Evolutionary conservation across 2,888 invertebrate genomes (phyloP).

Genomic region (Emmelina monodactyla): DNA sequence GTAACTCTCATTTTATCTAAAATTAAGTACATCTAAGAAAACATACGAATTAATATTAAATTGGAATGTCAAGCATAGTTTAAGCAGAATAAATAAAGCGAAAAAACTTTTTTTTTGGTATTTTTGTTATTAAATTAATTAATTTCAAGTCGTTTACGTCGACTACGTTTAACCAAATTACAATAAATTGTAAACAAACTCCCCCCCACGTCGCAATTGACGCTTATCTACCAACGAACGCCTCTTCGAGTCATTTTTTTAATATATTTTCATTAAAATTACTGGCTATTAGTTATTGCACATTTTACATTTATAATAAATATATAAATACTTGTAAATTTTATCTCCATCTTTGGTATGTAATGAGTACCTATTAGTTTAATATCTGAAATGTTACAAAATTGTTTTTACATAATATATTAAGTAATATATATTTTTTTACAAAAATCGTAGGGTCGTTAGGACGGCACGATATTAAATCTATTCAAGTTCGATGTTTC

Average conservation of each 20-base stretch:
- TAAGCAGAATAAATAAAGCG: conserved; percentile 42
- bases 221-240: conserved; percentile 34
- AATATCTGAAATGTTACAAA: conserved; percentile 65
- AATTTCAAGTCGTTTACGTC: conserved; percentile 19
- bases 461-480: conserved; percentile 65
- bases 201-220: neutral
- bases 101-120: conserved; percentile 23
- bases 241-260: conserved; percentile 55
- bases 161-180: conserved; percentile 43
- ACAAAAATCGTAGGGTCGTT: conserved; percentile 66
- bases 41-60: conserved; percentile 44
- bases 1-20: conserved; percentile 53
- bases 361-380: conserved; percentile 58
- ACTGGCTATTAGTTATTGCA: conserved; percentile 66
- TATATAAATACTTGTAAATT: conserved; percentile 67
- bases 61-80: conserved; percentile 45
- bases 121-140: conserved; percentile 20
- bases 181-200: conserved; percentile 57
- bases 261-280: conserved; percentile 62
- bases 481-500: conserved; percentile 63
- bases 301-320: conserved; percentile 66
- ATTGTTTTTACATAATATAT: conserved; percentile 55
- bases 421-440: conserved; percentile 58
- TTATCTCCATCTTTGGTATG: conserved; percentile 61
- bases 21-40: conserved; percentile 43